Conservation (phyloP, 2,888 invertebrate species). For the Cryptocephalus primarius region DNA sequence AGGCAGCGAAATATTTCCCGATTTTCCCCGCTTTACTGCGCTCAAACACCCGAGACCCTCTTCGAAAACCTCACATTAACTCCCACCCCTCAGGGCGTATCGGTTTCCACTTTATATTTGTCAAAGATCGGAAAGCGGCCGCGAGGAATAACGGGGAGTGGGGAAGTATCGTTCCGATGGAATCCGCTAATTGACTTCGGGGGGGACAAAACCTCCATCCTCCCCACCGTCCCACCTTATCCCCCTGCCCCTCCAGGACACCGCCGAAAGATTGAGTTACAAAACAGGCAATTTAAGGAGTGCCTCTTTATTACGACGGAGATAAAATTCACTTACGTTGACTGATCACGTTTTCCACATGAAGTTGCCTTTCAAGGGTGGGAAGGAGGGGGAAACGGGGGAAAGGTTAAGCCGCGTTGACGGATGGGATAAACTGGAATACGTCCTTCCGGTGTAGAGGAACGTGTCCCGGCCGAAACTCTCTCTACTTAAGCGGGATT, state of each 20-base stretch:
- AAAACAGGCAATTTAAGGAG: conserved; percentile 19
- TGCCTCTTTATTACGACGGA: conserved; percentile 20
- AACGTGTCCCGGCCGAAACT: conserved; percentile 28
- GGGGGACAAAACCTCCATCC: conserved; percentile 1
- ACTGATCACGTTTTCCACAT: conserved; percentile 30
- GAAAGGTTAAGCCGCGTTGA: conserved; percentile 28
- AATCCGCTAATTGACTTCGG: conserved; percentile 21
- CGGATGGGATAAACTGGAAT: conserved; percentile 29
- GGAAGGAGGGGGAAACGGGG: too few species aligned
- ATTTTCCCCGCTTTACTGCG: neutral
- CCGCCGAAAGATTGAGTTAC: conserved; percentile 21
- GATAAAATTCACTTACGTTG: conserved; percentile 29
- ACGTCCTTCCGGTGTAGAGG: conserved; percentile 23
- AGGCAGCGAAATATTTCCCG: neutral
- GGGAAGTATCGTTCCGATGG: conserved; percentile 2
- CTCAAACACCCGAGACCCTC: conserved; percentile 1
- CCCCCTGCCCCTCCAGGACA: conserved; percentile 11
- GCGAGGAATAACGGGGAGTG: neutral
- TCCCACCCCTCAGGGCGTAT: conserved; percentile 4
- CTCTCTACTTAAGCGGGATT: conserved; percentile 14
- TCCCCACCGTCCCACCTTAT: too few species aligned
- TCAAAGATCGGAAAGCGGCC: conserved; percentile 11
- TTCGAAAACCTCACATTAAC: conserved; percentile 1
- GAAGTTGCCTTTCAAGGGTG: conserved; percentile 18
- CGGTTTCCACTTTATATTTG: conserved; percentile 8